Percentiles rank a stretch among this genome's conserved stretches.
These are phyloP conservation scores for Medauroidea extradentata DNA, from an alignment of 1,140 invertebrate genomes.

Conservation along the genomic window DNA sequence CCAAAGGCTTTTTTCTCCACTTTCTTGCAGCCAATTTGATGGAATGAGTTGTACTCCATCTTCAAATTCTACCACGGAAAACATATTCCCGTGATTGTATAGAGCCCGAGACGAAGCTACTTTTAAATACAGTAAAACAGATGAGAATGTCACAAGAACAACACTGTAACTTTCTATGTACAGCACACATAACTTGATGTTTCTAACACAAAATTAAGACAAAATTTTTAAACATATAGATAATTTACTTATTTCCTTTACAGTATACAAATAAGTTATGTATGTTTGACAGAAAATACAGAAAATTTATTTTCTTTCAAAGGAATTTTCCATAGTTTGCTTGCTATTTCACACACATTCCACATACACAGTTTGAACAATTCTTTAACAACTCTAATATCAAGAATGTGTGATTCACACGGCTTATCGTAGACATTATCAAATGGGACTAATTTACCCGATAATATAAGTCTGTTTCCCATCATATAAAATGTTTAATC, in stretches of 20 bases:
- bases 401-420: neutral
- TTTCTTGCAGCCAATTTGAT: neutral
- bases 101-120: too few relatives aligned
- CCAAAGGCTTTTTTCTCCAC: neutral
- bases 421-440: constrained; percentile 1
- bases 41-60: constrained; percentile 6
- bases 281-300: constrained; percentile 1
- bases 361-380: neutral
- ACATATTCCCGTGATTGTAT: neutral
- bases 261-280: neutral
- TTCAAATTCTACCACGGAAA: neutral
- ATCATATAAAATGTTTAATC: constrained; percentile 2
- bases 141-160: too few relatives aligned
- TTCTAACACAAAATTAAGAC: too few relatives aligned
- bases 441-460: neutral
- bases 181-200: too few relatives aligned
- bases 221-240: neutral
- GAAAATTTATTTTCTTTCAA: neutral
- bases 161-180: too few relatives aligned
- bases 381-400: constrained; percentile 6
- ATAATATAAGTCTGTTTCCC: neutral
- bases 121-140: too few relatives aligned
- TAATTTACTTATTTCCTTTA: neutral
- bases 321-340: constrained; percentile 2
- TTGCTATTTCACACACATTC: neutral